Percentiles rank a stretch among this genome's conserved stretches.
These are phyloP conservation scores for Achroia grisella DNA, from an alignment of 1,140 invertebrate species.

Conservation along the genomic window DNA sequence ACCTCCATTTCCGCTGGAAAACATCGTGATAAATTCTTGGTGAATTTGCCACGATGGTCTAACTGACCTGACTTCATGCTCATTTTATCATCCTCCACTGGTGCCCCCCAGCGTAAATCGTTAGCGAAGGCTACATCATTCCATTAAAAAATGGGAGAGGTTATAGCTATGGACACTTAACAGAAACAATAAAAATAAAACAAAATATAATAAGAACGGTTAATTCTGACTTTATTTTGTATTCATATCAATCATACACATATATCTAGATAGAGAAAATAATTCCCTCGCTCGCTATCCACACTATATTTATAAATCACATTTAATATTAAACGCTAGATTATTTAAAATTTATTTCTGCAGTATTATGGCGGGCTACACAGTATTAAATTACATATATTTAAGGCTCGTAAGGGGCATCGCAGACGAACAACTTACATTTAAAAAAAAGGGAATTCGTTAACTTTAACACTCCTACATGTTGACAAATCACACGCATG, in stretches of 20 bases:
- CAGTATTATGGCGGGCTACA: slow-evolving; percentile 51
- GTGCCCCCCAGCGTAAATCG: too few species aligned
- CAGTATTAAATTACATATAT: slow-evolving; percentile 17
- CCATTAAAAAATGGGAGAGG: too few species aligned
- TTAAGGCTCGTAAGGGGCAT: not conserved
- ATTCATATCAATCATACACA: slow-evolving; percentile 56
- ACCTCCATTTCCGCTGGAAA: too few species aligned
- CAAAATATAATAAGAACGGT: slow-evolving; percentile 40
- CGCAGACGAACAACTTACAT: not conserved
- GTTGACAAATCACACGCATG: too few species aligned
- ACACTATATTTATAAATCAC: slow-evolving; percentile 61
- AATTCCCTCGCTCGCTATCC: slow-evolving; percentile 38
- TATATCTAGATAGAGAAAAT: slow-evolving; percentile 55
- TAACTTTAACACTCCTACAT: too few species aligned
- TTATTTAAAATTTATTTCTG: slow-evolving; percentile 34
- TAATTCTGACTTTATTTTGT: slow-evolving; percentile 62
- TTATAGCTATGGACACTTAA: too few species aligned
- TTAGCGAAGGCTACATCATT: too few species aligned
- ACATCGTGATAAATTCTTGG: too few species aligned
- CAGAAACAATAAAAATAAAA: slow-evolving; percentile 20
- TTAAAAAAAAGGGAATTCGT: not conserved
- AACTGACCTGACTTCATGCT: too few species aligned
- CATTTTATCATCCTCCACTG: too few species aligned
- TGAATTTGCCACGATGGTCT: too few species aligned
- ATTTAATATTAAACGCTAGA: slow-evolving; percentile 51